These are phyloP conservation scores for Corythornis cristatus DNA, from an alignment of 2,113 vertebrate species.

Conservation along the genomic window DNA sequence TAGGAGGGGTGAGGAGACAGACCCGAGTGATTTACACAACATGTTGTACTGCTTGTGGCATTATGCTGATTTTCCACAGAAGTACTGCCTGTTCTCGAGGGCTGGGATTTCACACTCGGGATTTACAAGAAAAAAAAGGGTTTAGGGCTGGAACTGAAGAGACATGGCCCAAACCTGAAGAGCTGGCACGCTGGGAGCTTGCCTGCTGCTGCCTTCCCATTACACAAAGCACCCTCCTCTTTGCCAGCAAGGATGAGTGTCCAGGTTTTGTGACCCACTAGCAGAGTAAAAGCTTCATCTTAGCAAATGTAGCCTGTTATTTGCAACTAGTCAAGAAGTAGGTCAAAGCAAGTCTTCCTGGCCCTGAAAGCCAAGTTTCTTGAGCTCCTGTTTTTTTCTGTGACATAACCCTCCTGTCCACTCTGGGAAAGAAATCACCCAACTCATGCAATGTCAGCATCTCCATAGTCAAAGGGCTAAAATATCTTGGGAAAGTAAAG, in stretches of 20 bases:
- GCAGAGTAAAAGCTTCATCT: accelerated
- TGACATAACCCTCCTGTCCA: background rate
- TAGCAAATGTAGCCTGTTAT: background rate
- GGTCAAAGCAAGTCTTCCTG: background rate
- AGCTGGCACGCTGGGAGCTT: accelerated
- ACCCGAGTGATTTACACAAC: background rate
- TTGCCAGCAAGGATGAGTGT: background rate
- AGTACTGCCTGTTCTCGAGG: background rate
- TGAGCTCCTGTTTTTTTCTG: background rate
- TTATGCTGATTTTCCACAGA: background rate
- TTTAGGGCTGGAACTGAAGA: background rate
- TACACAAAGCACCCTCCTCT: background rate
- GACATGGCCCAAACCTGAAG: background rate
- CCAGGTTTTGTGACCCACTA: background rate
- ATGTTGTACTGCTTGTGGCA: background rate
- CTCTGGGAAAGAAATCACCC: background rate
- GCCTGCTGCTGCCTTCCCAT: background rate
- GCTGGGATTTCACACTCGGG: background rate
- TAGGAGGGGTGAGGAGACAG: background rate
- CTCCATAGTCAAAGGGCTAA: background rate
- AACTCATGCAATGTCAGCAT: background rate
- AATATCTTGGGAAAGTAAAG: background rate
- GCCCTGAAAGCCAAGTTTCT: background rate
- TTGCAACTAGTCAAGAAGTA: background rate
- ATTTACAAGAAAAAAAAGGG: background rate